phyloP scores from a whole-genome alignment of 1,140 invertebrate species.

The Ylistrum balloti region DNA sequence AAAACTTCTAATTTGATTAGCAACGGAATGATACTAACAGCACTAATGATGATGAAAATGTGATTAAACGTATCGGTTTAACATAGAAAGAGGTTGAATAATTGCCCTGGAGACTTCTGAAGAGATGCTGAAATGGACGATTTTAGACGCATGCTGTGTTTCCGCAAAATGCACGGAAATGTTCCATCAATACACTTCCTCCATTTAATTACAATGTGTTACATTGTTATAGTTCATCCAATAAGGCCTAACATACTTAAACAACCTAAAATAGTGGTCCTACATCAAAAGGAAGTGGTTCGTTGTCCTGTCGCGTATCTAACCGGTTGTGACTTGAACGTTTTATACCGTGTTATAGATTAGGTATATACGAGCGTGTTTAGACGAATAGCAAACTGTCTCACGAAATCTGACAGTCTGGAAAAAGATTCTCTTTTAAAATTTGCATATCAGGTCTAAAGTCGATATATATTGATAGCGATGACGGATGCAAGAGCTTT shows the following conservation, averaged over 20 bases:
- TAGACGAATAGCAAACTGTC: too few species aligned
- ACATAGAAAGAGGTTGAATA: conserved; percentile 34
- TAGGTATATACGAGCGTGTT: too few species aligned
- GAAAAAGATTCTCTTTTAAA: too few species aligned
- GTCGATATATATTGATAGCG: too few species aligned
- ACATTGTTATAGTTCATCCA: conserved; percentile 26
- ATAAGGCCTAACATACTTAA: background rate
- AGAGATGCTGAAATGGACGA: conserved; percentile 31
- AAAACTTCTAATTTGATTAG: conserved; percentile 36
- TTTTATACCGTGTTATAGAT: background rate
- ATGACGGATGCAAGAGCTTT: too few species aligned
- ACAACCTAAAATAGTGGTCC: background rate
- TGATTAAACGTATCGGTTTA: conserved; percentile 39
- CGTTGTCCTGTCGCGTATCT: background rate
- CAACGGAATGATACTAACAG: conserved; percentile 23
- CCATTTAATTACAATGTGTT: conserved; percentile 27
- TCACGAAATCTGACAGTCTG: too few species aligned
- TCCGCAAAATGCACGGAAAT: conserved; percentile 37
- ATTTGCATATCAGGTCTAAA: too few species aligned
- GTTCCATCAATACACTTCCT: conserved; percentile 28
- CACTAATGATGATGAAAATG: conserved; percentile 39
- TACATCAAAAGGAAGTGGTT: background rate
- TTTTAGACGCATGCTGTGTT: background rate
- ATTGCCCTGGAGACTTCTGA: background rate
- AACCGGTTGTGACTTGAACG: background rate